A percentile compares a stretch with the other conserved stretches of the same genome.
Conservation (phyloP, 2,888 invertebrate species). For the Pediacus dermestoides region DNA sequence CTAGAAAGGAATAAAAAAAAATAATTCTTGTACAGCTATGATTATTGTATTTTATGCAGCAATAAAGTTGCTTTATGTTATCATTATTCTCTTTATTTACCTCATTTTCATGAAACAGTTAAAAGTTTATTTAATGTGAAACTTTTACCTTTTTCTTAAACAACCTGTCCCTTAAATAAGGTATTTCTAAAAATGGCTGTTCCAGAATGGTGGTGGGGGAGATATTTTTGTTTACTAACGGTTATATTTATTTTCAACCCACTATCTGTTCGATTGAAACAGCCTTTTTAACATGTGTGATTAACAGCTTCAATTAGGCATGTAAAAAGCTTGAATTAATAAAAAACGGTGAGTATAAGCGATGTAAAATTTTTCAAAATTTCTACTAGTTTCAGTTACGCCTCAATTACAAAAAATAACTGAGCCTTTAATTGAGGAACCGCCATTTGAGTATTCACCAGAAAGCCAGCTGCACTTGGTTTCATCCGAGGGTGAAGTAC, state of each 20-base stretch:
- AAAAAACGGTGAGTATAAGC: too few species aligned
- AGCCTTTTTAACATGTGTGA: conserved; percentile 39
- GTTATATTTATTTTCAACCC: conserved; percentile 30
- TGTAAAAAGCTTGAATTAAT: too few species aligned
- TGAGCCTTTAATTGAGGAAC: conserved; percentile 32
- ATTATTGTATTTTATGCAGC: conserved; percentile 44
- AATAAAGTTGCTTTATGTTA: conserved; percentile 50
- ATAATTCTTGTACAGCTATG: conserved; percentile 38
- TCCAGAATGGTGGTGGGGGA: conserved; percentile 48
- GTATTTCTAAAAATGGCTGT: conserved; percentile 50
- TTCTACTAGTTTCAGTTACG: conserved; percentile 25
- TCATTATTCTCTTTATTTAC: conserved; percentile 32
- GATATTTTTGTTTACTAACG: conserved; percentile 12
- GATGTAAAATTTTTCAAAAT: conserved; percentile 2
- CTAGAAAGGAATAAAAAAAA: conserved; percentile 27
- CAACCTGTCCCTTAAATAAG: conserved; percentile 12
- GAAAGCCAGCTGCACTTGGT: conserved; percentile 22
- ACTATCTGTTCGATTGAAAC: conserved; percentile 40
- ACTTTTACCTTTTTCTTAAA: conserved; percentile 16
- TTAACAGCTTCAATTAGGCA: too few species aligned
- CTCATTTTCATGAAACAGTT: conserved; percentile 16
- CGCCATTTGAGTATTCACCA: conserved; percentile 41
- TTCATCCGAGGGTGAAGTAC: conserved; percentile 48
- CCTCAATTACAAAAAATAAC: conserved; percentile 32
- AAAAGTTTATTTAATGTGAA: conserved; percentile 16